Evolutionary conservation across 2,888 invertebrate genomes (phyloP).

Genomic region (Phoronis australis): DNA sequence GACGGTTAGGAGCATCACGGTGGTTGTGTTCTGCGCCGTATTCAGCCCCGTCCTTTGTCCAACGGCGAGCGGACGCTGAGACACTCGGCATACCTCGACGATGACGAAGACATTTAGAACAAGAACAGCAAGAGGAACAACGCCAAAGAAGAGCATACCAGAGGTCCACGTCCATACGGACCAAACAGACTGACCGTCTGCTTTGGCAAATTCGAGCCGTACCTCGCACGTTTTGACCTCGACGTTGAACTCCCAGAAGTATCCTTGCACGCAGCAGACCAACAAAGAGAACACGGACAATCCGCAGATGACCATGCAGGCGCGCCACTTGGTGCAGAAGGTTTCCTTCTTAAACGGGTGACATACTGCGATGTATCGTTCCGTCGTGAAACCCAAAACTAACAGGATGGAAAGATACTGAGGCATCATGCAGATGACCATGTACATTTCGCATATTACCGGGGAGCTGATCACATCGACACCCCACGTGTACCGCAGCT

Average conservation of each 20-base stretch:
- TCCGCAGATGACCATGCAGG: slow-evolving; percentile 31
- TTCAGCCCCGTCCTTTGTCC: too few relatives aligned
- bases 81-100: slow-evolving; percentile 8
- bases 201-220: slow-evolving; percentile 13
- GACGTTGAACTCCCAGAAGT: slow-evolving; percentile 37
- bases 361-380: slow-evolving; percentile 41
- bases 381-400: slow-evolving; percentile 45
- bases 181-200: slow-evolving; percentile 19
- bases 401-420: slow-evolving; percentile 45
- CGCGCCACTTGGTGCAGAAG: slow-evolving; percentile 34
- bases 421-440: slow-evolving; percentile 34
- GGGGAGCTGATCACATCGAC: slow-evolving; percentile 24
- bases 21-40: too few relatives aligned
- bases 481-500: slow-evolving; percentile 44
- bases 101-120: slow-evolving; percentile 33
- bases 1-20: slow-evolving; percentile 34
- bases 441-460: slow-evolving; percentile 39
- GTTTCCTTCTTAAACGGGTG: slow-evolving; percentile 38
- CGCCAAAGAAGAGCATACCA: slow-evolving; percentile 30
- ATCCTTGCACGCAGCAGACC: slow-evolving; percentile 37
- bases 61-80: too few relatives aligned
- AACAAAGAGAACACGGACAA: slow-evolving; percentile 23
- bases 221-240: slow-evolving; percentile 16
- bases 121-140: slow-evolving; percentile 29
- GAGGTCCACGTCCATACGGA: slow-evolving; percentile 30